Conservation (phyloP, 2,113 vertebrate species). For the Sterrhoptilus dennistouni region DNA sequence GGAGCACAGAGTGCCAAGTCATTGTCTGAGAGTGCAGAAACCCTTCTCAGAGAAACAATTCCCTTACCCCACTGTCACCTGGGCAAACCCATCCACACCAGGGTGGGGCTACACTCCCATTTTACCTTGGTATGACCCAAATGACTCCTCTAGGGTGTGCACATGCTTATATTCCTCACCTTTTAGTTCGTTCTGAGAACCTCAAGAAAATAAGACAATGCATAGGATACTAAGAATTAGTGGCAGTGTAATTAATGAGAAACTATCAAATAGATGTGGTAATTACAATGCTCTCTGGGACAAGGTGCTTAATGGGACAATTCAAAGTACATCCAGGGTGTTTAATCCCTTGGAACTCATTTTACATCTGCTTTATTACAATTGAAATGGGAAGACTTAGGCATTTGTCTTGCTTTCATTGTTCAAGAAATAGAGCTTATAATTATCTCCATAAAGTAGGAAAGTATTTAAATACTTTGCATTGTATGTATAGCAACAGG, state of each 20-base stretch:
- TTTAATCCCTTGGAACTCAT: constrained; percentile 47
- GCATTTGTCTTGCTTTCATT: constrained; percentile 39
- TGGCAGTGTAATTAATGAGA: constrained; percentile 6
- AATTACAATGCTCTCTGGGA: constrained; percentile 41
- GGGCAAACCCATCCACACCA: background rate
- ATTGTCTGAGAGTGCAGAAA: background rate
- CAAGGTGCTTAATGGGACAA: constrained; percentile 48
- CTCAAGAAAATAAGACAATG: background rate
- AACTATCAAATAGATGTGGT: background rate
- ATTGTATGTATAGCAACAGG: constrained; percentile 15
- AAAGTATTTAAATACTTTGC: constrained; percentile 46
- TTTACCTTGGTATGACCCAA: background rate
- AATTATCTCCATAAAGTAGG: constrained; percentile 42
- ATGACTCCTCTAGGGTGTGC: background rate
- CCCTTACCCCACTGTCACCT: background rate
- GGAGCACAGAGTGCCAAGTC: background rate
- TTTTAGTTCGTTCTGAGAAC: background rate
- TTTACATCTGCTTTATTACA: constrained; percentile 51
- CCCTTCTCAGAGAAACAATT: background rate
- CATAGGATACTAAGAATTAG: background rate
- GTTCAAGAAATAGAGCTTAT: constrained; percentile 59
- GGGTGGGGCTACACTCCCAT: background rate
- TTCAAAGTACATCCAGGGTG: constrained; percentile 36
- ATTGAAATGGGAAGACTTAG: constrained; percentile 14
- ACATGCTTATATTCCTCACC: background rate